A percentile compares a stretch with the other conserved stretches of the same genome.
These are phyloP conservation scores for Zaprionus inermis DNA, from an alignment of 1,140 invertebrate genomes.

Conservation along the genomic window DNA sequence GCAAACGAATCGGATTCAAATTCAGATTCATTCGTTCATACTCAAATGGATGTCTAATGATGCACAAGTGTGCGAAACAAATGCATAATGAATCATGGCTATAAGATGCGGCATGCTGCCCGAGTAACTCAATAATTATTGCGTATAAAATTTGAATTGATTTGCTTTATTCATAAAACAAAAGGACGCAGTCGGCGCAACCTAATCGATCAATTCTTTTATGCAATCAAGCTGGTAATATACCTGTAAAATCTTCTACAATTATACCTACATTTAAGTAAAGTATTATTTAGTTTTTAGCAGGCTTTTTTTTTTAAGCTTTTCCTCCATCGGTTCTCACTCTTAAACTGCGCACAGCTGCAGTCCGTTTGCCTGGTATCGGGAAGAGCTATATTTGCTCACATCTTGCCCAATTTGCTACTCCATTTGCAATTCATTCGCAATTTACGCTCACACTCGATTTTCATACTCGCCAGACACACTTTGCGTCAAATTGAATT, in stretches of 20 bases:
- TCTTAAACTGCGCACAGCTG: no score
- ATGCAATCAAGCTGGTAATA: no score
- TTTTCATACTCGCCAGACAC: slow-evolving; percentile 42
- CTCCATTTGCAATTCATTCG: slow-evolving; percentile 35
- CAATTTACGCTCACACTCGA: slow-evolving; percentile 39
- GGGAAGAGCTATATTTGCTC: neutral
- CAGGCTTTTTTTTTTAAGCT: no score
- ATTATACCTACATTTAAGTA: no score
- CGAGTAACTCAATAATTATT: neutral
- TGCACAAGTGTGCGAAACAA: slow-evolving; percentile 11
- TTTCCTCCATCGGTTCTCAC: no score
- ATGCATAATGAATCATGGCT: neutral
- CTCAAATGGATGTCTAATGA: slow-evolving; percentile 32
- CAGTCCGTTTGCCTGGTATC: no score
- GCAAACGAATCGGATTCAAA: slow-evolving; percentile 4
- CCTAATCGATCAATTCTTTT: no score
- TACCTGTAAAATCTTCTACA: no score
- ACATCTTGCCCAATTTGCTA: slow-evolving; percentile 35
- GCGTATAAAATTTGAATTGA: neutral
- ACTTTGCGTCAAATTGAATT: slow-evolving; percentile 40
- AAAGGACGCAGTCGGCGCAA: neutral
- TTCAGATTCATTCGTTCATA: slow-evolving; percentile 32
- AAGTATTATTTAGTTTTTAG: no score
- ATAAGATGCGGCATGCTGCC: neutral
- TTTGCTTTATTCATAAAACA: neutral